These are phyloP conservation scores for Tetropium fuscum DNA, from an alignment of 2,888 invertebrate species.

Conservation along the genomic window DNA sequence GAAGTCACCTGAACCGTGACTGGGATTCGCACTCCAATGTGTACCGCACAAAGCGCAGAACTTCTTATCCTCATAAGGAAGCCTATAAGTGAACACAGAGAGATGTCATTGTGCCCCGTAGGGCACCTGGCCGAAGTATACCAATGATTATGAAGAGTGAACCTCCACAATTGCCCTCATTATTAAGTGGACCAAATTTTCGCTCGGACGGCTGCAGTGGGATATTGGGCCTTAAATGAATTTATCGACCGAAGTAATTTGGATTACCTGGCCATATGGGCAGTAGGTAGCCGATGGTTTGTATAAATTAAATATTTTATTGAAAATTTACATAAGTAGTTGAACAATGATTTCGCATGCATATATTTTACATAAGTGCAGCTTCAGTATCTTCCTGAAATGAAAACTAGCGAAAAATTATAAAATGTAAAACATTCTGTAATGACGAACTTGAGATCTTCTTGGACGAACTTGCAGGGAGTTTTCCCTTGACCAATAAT, in stretches of 20 bases:
- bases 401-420: too few relatives aligned
- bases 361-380: too few relatives aligned
- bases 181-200: constrained; percentile 9
- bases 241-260: constrained; percentile 25
- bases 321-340: too few relatives aligned
- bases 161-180: constrained; percentile 17
- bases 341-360: too few relatives aligned
- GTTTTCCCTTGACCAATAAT: too few relatives aligned
- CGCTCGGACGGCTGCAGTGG: neutral
- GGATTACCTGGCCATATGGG: neutral
- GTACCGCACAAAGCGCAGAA: constrained; percentile 20
- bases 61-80: constrained; percentile 22
- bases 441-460: too few relatives aligned
- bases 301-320: too few relatives aligned
- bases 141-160: constrained; percentile 18
- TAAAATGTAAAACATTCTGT: too few relatives aligned
- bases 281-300: too few relatives aligned
- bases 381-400: too few relatives aligned
- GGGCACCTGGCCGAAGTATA: constrained; percentile 29
- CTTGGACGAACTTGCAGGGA: too few relatives aligned
- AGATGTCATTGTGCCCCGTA: constrained; percentile 23
- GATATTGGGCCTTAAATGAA: neutral
- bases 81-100: constrained; percentile 15
- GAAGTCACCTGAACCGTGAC: constrained; percentile 22
- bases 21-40: constrained; percentile 24